These are phyloP conservation scores for Sebastes fasciatus DNA, from an alignment of 2,113 vertebrate species.

Conservation along the genomic window DNA sequence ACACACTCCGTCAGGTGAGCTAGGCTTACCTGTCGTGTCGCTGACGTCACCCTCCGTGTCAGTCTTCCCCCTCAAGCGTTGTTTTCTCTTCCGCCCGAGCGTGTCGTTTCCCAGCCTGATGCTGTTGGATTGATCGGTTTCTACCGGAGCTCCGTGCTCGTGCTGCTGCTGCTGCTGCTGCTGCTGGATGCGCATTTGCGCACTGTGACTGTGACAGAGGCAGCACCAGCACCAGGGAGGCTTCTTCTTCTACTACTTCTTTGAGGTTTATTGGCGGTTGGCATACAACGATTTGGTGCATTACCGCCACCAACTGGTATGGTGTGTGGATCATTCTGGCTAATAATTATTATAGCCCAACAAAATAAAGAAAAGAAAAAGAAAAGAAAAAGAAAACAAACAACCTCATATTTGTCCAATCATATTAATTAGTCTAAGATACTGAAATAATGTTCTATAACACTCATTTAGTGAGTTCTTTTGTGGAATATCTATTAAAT, in stretches of 20 bases:
- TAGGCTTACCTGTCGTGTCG: slow-evolving; percentile 72
- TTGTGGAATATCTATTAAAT: too few species aligned
- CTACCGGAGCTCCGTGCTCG: slow-evolving; percentile 5
- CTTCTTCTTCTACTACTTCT: not conserved
- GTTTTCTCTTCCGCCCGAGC: slow-evolving; percentile 69
- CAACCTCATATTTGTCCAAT: too few species aligned
- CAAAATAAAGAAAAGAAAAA: too few species aligned
- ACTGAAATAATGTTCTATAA: too few species aligned
- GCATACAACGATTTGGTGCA: not conserved
- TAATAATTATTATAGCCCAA: too few species aligned
- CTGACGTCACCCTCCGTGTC: slow-evolving; percentile 50
- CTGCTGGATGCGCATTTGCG: slow-evolving; percentile 64
- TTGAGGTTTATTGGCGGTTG: not conserved
- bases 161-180: not conserved
- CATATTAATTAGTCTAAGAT: too few species aligned
- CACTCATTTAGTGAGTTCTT: too few species aligned
- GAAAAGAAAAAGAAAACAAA: too few species aligned
- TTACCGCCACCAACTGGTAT: too few species aligned
- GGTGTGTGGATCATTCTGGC: too few species aligned
- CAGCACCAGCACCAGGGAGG: not conserved
- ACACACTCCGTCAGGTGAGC: not conserved
- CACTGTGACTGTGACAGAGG: slow-evolving; percentile 41
- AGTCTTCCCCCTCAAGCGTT: slow-evolving; percentile 53
- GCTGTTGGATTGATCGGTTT: slow-evolving; percentile 34
- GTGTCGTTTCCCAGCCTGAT: slow-evolving; percentile 29